A percentile compares a stretch with the other conserved stretches of the same genome.
phyloP scores from a whole-genome alignment of 35 echinoderm and acorn worm genomes.

The Anneissia japonica region DNA sequence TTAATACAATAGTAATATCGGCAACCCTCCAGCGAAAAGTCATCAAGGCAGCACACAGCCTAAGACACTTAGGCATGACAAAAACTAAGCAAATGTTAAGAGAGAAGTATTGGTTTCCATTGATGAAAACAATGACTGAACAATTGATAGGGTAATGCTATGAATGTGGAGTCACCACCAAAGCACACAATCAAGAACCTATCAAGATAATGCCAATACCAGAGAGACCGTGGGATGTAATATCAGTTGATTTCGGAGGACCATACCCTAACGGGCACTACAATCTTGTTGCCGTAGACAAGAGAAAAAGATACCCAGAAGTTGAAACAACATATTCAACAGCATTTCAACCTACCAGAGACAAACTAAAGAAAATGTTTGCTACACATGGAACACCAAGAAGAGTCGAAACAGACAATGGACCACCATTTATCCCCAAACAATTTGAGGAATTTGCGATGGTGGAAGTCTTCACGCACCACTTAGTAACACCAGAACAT shows the following conservation, averaged over 20 bases:
- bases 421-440: slow-evolving; percentile 49
- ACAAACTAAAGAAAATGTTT: slow-evolving; percentile 44
- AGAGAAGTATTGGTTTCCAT: too few relatives aligned
- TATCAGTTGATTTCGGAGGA: slow-evolving; percentile 56
- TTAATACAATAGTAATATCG: slow-evolving; percentile 18
- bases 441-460: slow-evolving; percentile 49
- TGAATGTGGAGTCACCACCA: too few relatives aligned
- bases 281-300: slow-evolving; percentile 53
- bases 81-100: too few relatives aligned
- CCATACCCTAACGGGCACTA: slow-evolving; percentile 64
- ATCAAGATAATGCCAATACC: slow-evolving; percentile 48
- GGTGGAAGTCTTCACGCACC: slow-evolving; percentile 38
- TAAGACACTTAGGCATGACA: slow-evolving; percentile 53
- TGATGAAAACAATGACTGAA: too few relatives aligned
- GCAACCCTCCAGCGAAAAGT: slow-evolving; percentile 34
- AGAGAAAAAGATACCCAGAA: slow-evolving; percentile 44
- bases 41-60: slow-evolving; percentile 42
- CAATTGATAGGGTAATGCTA: too few relatives aligned
- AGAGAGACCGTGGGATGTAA: slow-evolving; percentile 46
- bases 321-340: slow-evolving; percentile 27
- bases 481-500: slow-evolving; percentile 36
- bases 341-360: slow-evolving; percentile 25
- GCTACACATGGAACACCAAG: slow-evolving; percentile 50
- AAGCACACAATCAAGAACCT: too few relatives aligned
- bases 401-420: slow-evolving; percentile 45